phyloP scores from a whole-genome alignment of 2,888 invertebrate species.

The Craniophora ligustri region DNA sequence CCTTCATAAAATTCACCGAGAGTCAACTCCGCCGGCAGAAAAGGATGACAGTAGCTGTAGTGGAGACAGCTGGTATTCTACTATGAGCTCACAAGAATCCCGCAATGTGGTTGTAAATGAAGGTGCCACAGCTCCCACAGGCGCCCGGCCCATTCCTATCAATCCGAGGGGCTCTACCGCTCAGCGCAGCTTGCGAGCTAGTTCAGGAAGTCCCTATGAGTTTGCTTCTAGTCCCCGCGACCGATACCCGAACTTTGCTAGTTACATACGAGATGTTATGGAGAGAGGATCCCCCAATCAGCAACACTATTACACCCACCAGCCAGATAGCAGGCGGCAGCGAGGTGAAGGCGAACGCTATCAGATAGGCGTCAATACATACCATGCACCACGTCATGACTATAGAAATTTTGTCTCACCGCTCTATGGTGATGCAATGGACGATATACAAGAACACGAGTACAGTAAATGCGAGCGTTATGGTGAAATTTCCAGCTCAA shows the following conservation, averaged over 20 bases:
- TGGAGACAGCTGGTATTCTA: constrained; percentile 81
- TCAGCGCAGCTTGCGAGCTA: constrained; percentile 69
- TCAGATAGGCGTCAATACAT: constrained; percentile 68
- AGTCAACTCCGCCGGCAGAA: constrained; percentile 71
- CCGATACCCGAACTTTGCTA: constrained; percentile 81
- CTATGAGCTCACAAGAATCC: constrained; percentile 68
- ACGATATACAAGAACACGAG: constrained; percentile 84
- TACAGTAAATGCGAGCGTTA: constrained; percentile 85
- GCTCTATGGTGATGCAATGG: constrained; percentile 81
- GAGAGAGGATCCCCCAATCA: constrained; percentile 67
- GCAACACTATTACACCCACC: constrained; percentile 68
- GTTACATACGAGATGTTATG: constrained; percentile 81
- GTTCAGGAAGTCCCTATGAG: constrained; percentile 72
- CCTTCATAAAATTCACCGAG: constrained; percentile 76
- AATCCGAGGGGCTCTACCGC: constrained; percentile 67
- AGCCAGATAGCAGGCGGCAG: constrained; percentile 68
- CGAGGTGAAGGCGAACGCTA: constrained; percentile 75
- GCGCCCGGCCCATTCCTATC: constrained; percentile 70
- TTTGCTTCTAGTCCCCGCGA: constrained; percentile 82
- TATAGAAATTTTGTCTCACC: constrained; percentile 84
- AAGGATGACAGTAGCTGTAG: constrained; percentile 81
- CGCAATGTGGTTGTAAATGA: constrained; percentile 62
- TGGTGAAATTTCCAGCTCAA: constrained; percentile 82
- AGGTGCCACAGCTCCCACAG: constrained; percentile 26
- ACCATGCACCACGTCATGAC: constrained; percentile 72